phyloP scores from a whole-genome alignment of 2,888 invertebrate genomes.

The Atrina japonica region DNA sequence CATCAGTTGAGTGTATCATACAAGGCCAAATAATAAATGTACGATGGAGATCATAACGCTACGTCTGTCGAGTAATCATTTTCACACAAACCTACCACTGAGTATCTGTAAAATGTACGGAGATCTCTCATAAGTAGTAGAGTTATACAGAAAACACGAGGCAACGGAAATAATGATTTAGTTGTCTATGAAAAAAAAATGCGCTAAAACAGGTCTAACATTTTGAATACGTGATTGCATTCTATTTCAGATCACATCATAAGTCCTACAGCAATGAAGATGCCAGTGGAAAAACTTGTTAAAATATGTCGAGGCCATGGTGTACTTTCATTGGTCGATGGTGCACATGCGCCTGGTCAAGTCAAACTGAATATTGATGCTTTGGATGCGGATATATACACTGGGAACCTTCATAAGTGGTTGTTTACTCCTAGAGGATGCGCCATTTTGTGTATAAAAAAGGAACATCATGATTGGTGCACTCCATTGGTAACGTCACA shows the following conservation, averaged over 20 bases:
- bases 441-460: conserved; percentile 70
- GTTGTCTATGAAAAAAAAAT: no score
- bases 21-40: no score
- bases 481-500: conserved; percentile 61
- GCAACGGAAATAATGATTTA: no score
- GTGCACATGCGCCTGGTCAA: conserved; percentile 77
- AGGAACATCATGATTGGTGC: conserved; percentile 54
- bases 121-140: no score
- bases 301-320: conserved; percentile 65
- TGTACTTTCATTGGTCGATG: conserved; percentile 73
- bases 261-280: conserved; percentile 67
- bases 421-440: conserved; percentile 71
- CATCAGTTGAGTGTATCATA: no score
- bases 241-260: conserved; percentile 73
- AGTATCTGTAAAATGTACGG: no score
- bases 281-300: conserved; percentile 71
- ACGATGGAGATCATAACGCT: no score
- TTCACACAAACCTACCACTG: no score
- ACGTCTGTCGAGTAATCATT: no score
- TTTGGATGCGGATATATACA: conserved; percentile 73
- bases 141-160: no score
- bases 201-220: no score
- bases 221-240: neutral
- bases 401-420: conserved; percentile 78
- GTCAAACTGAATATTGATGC: conserved; percentile 65